Evolutionary conservation across 1,140 invertebrate genomes (phyloP), one percentile per base, ranked within the genome.

Genomic region (Drosophila kohkoa): DNA sequence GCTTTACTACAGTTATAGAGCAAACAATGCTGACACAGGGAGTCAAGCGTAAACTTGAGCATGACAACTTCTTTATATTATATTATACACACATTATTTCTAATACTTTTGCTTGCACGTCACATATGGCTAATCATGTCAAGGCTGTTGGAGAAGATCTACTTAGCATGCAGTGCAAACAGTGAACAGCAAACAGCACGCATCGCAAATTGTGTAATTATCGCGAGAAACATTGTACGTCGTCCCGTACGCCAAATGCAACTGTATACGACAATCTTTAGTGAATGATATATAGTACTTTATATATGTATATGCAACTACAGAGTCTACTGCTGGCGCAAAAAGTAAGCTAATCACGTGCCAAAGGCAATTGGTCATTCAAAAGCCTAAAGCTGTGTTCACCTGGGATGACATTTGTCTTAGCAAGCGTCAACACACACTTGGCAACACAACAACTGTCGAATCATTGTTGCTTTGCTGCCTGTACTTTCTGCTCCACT

Each of bases 291-390:
- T 65, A 55, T 45, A 45, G 10, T 45, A 43, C 11, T 3, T 41
- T 10, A 25, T 32, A 32, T 32, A 32, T 32, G 5, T 5, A 5
- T 32, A 32, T 8, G 7, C 20, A 81, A 74, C 49, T 30, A 45
- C 11, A 32, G 11, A 35, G 55, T 13, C 62, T 52, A 35, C 46
- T 46, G 52, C 48, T 73, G 60, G 54, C 13, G 49, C 41, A 81
- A 75, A 82, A 78, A 58, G 67, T 73, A 89, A 85, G 65, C 75
- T 67, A 89, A 88, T 89, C 85, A 89, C 86, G 86, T 89, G 81
- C 81, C 85, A 79, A 68, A 54, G 66, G 79, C 70, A 57, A 77
- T 77, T 82, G 79, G 51, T 64, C 75, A 77, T 75, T 80, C 74
- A 52, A 79, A 75, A 82, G 68, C 59, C 52, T 58, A 77, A 62